A percentile compares a stretch with the other conserved stretches of the same genome.
Conservation (phyloP, 2,113 vertebrate species). For the Sinocyclocheilus anshuiensis region DNA sequence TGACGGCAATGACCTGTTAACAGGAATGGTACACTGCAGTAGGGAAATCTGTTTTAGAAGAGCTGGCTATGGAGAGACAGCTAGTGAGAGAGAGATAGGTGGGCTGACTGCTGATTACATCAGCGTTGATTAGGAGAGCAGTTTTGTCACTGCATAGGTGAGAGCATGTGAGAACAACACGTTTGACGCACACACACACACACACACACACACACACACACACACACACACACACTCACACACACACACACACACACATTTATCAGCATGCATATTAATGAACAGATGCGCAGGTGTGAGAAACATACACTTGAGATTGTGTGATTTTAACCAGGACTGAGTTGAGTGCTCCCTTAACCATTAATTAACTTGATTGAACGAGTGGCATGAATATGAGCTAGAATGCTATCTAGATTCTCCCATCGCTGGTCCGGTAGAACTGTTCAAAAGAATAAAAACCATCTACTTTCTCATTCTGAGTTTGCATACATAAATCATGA, state of each 20-base stretch:
- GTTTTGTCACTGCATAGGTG: constrained; percentile 51
- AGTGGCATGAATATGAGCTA: neutral
- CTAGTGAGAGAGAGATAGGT: neutral
- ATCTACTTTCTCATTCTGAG: neutral
- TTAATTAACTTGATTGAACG: neutral
- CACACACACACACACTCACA: neutral
- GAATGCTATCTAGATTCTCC: neutral
- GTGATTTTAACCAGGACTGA: constrained; percentile 5
- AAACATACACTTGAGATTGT: neutral
- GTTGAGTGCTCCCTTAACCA: constrained; percentile 1
- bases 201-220: neutral
- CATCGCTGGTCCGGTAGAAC: neutral
- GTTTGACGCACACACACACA: neutral
- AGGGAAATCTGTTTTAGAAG: neutral
- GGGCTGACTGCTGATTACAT: constrained; percentile 60
- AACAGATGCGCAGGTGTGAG: neutral
- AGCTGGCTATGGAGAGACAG: neutral
- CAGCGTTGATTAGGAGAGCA: constrained; percentile 56
- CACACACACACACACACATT: neutral
- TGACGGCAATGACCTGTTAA: constrained; percentile 22
- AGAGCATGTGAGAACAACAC: constrained; percentile 23
- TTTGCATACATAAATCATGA: constrained; percentile 10
- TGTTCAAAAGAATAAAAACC: neutral
- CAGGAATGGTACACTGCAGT: neutral
- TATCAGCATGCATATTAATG: neutral